A percentile compares a stretch with the other conserved stretches of the same genome.
Conservation (phyloP, 2,113 vertebrate species). For the Pachyramphus minor region DNA sequence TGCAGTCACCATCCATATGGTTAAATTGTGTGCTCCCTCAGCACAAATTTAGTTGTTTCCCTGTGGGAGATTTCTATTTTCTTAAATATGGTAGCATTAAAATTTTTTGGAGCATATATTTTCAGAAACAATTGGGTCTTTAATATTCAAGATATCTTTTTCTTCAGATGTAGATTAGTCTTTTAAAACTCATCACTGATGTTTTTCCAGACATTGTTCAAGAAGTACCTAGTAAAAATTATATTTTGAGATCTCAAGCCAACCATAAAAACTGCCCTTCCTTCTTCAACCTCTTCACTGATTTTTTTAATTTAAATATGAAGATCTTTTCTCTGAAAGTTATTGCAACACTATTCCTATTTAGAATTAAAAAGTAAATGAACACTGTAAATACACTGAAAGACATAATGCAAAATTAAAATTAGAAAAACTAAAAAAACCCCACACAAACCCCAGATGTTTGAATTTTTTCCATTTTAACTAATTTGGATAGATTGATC, state of each 20-base stretch:
- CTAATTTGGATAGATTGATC: not conserved
- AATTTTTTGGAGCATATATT: too few relatives aligned
- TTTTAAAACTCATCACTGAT: too few relatives aligned
- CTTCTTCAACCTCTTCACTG: not conserved
- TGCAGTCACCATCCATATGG: too few relatives aligned
- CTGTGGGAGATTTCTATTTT: too few relatives aligned
- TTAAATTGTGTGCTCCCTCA: too few relatives aligned
- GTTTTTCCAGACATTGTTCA: too few relatives aligned
- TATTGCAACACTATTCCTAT: not conserved
- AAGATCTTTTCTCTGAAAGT: not conserved
- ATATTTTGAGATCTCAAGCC: not conserved
- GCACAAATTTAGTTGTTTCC: too few relatives aligned
- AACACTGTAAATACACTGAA: not conserved
- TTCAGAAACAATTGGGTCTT: too few relatives aligned
- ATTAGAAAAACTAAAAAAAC: not conserved
- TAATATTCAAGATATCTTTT: too few relatives aligned
- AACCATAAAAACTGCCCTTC: not conserved
- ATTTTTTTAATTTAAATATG: not conserved
- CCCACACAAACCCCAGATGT: accelerated
- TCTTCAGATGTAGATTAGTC: too few relatives aligned
- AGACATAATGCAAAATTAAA: not conserved
- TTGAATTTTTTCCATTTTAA: not conserved
- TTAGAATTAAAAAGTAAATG: not conserved
- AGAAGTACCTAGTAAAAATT: too few relatives aligned
- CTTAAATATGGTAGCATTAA: too few relatives aligned